Percentiles rank a stretch among this genome's conserved stretches.
These are phyloP conservation scores for Pseudocheirus occidentalis DNA, from an alignment of 2,797 vertebrate species.

Conservation along the genomic window DNA sequence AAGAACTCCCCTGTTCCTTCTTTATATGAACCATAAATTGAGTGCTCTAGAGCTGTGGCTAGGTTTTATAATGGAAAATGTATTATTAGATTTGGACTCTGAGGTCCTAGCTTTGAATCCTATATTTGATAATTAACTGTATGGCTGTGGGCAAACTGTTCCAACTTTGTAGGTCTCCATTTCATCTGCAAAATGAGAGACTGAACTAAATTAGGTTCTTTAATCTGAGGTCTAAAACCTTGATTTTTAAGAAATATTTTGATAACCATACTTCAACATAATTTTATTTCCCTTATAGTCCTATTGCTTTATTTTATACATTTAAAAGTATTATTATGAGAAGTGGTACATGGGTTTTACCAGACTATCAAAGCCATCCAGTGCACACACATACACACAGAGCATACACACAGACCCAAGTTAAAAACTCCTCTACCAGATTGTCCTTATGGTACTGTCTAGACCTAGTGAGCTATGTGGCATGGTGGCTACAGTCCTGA, in stretches of 20 bases:
- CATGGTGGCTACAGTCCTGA: not conserved
- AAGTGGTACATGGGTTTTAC: not conserved
- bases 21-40: not conserved
- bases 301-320: not conserved
- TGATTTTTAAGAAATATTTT: not conserved
- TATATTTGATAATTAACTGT: not conserved
- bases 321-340: not conserved
- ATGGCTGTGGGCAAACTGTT: not conserved
- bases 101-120: constrained; percentile 1
- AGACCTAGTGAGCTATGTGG: not conserved
- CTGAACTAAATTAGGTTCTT: not conserved
- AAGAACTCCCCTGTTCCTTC: not conserved
- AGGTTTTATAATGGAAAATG: not conserved
- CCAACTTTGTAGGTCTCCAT: not conserved
- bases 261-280: not conserved
- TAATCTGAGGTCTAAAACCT: not conserved
- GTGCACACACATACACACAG: not conserved
- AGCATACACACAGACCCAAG: not conserved
- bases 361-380: not conserved
- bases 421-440: too few relatives aligned
- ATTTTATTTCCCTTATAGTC: not conserved
- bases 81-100: not conserved
- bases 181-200: not conserved
- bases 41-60: not conserved
- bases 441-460: not conserved